phyloP scores from a whole-genome alignment of 2,797 vertebrate species.

The Manis pentadactyla region DNA sequence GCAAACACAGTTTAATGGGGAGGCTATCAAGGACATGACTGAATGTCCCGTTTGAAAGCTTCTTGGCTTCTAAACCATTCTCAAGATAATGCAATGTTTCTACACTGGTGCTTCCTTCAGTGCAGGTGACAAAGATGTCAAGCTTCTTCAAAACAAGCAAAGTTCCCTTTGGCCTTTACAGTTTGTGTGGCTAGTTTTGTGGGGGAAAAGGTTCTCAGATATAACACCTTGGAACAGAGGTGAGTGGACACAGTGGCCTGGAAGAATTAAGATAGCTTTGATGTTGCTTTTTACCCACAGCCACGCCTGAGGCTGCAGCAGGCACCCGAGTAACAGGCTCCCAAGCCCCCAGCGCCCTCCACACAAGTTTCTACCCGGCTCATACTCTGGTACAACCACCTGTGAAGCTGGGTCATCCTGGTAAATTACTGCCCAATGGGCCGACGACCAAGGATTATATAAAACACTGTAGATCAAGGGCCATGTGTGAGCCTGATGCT shows the following conservation, averaged over 20 bases:
- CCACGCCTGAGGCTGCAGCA: neutral
- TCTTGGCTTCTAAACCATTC: neutral
- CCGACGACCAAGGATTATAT: neutral
- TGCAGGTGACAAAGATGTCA: neutral
- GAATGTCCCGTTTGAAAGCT: neutral
- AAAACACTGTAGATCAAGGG: neutral
- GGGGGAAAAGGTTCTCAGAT: neutral
- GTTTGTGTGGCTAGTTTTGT: neutral
- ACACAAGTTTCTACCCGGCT: neutral
- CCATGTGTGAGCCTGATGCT: accelerated
- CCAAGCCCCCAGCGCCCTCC: neutral
- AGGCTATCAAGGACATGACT: neutral
- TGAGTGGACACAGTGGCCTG: accelerated
- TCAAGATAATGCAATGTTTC: neutral
- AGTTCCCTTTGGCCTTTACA: neutral
- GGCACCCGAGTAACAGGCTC: neutral
- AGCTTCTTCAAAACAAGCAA: neutral
- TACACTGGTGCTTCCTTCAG: no score
- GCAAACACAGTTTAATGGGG: neutral
- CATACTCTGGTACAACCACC: neutral
- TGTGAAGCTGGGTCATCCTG: neutral
- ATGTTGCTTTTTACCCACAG: neutral
- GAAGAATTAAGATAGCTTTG: neutral
- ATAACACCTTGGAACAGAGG: no score
- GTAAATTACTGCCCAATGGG: neutral